Percentiles rank a stretch among this genome's conserved stretches.
Evolutionary conservation across 2,797 vertebrate species (phyloP).

Genomic region (Microtus californicus): DNA sequence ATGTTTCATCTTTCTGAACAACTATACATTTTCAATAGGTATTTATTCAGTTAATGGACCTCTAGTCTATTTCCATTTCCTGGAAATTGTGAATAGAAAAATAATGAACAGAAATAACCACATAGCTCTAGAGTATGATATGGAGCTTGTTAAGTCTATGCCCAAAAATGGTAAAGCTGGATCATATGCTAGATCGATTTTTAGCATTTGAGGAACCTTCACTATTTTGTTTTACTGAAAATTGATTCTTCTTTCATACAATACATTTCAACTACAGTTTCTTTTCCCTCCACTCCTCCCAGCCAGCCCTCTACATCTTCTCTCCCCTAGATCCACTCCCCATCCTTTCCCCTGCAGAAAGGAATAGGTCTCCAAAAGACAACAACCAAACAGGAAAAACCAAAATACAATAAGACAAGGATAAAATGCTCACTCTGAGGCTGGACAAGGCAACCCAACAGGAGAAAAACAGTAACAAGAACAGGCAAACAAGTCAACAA

Average conservation of each 20-base stretch:
- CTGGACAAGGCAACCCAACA: neutral
- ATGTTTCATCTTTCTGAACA: neutral
- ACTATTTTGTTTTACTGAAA: neutral
- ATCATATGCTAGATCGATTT: neutral
- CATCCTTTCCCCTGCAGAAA: neutral
- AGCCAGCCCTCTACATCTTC: neutral
- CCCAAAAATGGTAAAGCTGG: neutral
- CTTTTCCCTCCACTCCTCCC: neutral
- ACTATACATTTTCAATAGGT: neutral
- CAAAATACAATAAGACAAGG: neutral
- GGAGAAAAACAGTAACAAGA: neutral
- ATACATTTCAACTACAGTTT: neutral
- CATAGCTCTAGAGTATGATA: neutral
- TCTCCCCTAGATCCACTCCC: neutral
- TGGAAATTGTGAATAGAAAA: neutral
- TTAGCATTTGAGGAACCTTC: neutral
- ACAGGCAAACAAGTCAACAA: neutral
- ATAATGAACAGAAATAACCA: neutral
- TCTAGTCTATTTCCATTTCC: neutral
- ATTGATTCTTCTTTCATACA: neutral
- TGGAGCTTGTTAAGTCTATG: neutral
- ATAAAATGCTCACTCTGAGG: neutral
- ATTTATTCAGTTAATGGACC: neutral
- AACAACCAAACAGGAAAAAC: neutral
- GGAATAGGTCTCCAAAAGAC: neutral